Evolutionary conservation across 2,797 vertebrate species (phyloP).

Genomic region (Sarcophilus harrisii): DNA sequence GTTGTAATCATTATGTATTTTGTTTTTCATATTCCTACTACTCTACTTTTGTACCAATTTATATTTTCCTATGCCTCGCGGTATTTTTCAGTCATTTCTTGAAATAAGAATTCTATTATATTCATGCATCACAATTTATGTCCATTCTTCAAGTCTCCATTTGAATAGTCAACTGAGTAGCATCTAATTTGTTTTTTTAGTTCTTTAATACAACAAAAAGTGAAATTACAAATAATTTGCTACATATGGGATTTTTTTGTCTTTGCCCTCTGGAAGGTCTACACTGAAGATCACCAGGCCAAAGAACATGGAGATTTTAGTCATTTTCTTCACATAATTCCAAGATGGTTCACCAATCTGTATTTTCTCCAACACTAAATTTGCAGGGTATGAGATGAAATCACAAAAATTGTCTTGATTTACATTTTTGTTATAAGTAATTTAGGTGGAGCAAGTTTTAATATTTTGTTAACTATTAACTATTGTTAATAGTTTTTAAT

Average conservation of each 20-base stretch:
- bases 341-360: neutral
- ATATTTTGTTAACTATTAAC: neutral
- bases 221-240: neutral
- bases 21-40: neutral
- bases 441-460: neutral
- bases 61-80: neutral
- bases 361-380: neutral
- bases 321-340: neutral
- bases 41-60: neutral
- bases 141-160: neutral
- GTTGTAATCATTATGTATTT: neutral
- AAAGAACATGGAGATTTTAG: neutral
- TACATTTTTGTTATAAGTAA: neutral
- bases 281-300: neutral
- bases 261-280: neutral
- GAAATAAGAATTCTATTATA: neutral
- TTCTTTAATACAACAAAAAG: neutral
- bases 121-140: neutral
- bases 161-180: neutral
- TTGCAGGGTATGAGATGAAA: neutral
- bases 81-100: neutral
- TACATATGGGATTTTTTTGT: neutral
- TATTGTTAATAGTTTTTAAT: neutral
- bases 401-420: neutral
- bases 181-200: neutral